These are phyloP conservation scores for Nematopogon swammerdamellus DNA, from an alignment of 2,888 invertebrate genomes.

Conservation along the genomic window DNA sequence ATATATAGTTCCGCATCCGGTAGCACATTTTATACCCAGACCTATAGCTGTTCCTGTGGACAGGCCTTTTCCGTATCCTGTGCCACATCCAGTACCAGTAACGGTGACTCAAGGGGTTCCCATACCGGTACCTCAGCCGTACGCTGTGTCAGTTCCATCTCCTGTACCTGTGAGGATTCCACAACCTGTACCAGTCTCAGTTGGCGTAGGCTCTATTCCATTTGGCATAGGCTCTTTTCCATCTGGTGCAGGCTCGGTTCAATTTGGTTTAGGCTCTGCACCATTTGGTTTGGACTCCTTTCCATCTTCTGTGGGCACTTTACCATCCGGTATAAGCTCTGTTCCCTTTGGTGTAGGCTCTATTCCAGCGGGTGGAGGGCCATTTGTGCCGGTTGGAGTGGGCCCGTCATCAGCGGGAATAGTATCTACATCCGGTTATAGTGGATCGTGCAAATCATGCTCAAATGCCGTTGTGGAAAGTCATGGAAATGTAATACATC, in stretches of 20 bases:
- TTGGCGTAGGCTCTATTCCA: too few relatives aligned
- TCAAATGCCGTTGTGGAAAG: conserved; percentile 13
- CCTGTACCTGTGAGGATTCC: conserved; percentile 36
- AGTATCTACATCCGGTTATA: neutral
- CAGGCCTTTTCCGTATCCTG: conserved; percentile 51
- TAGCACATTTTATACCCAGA: conserved; percentile 35
- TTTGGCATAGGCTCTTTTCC: conserved; percentile 8
- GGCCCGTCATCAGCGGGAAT: neutral
- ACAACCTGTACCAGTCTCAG: conserved; percentile 28
- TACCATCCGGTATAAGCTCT: too few relatives aligned
- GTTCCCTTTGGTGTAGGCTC: conserved; percentile 4
- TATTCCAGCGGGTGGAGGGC: conserved; percentile 3
- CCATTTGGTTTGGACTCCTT: too few relatives aligned
- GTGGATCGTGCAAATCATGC: neutral
- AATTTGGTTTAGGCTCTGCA: conserved; percentile 6
- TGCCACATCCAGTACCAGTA: conserved; percentile 51
- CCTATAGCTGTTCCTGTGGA: conserved; percentile 47
- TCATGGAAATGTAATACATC: conserved; percentile 20
- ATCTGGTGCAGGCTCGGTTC: neutral
- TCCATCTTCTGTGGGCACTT: too few relatives aligned
- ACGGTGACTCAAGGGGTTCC: conserved; percentile 48
- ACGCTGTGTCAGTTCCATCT: conserved; percentile 37
- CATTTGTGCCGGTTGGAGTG: neutral
- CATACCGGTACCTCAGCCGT: conserved; percentile 53
- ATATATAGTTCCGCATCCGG: conserved; percentile 37